Conservation (phyloP, 1,140 invertebrate species). For the Scaptomyza pallida region DNA sequence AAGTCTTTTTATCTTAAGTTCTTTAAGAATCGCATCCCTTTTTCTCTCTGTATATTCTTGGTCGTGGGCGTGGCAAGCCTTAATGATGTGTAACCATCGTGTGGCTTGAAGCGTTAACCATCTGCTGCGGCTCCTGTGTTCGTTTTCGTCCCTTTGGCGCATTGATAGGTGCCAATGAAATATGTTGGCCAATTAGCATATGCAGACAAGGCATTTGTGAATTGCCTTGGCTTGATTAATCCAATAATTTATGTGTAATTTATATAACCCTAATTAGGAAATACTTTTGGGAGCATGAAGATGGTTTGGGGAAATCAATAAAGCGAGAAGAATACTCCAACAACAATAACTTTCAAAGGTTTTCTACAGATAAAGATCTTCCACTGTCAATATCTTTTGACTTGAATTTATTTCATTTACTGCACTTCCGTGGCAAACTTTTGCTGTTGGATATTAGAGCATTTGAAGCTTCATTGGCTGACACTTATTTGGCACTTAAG, state of each 20-base stretch:
- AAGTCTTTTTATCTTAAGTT: too few relatives aligned
- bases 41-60: too few relatives aligned
- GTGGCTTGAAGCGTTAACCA: slow-evolving; percentile 3
- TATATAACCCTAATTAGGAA: background rate
- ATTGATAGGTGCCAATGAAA: slow-evolving; percentile 60
- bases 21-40: too few relatives aligned
- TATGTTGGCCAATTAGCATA: slow-evolving; percentile 47
- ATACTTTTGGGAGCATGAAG: too few relatives aligned
- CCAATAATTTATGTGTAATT: background rate
- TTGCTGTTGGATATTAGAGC: slow-evolving; percentile 19
- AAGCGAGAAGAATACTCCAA: too few relatives aligned
- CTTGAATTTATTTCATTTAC: slow-evolving; percentile 9
- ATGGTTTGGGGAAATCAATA: too few relatives aligned
- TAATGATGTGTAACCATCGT: slow-evolving; percentile 44
- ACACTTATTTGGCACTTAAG: slow-evolving; percentile 48
- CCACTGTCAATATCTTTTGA: slow-evolving; percentile 1
- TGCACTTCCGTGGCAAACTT: background rate
- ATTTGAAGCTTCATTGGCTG: slow-evolving; percentile 36
- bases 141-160: slow-evolving; percentile 7
- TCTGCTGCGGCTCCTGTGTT: background rate
- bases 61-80: slow-evolving; percentile 4
- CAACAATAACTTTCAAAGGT: too few relatives aligned
- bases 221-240: background rate
- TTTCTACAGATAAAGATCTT: too few relatives aligned
- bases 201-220: background rate